Base-by-base conservation (phyloP, 1,140 invertebrate genomes). In the Galendromus occidentalis region DNA sequence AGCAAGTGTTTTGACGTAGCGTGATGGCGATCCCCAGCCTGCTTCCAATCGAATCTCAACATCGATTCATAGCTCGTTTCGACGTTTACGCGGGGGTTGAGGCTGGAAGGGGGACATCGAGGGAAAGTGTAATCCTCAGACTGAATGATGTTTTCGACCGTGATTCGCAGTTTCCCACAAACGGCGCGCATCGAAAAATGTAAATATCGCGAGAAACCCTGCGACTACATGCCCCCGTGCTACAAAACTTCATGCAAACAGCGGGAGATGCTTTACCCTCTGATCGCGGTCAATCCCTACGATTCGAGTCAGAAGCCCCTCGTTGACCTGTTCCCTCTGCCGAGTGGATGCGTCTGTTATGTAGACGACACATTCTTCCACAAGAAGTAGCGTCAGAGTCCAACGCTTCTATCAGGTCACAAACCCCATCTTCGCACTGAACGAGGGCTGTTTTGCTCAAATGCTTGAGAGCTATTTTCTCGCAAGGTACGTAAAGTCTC, bases 231-330 rank as follows among this genome's bases (percentile, higher is more conserved):
- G 51, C 51, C 51, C 17, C 51, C 51, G 33, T 59, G 51, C 22
- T 59, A 59, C 51, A 59, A 59, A 22, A 59, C 51, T 17, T 25
- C 51, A 12, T 59, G 51, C 22, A 59, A 59, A 59, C 51, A 59
- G 33, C 51, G 51, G 4, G 51, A 59, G 51, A 59, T 59, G 51
- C 51, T 59, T 2, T 59, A 59, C 51, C 51, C 51, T 25, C 22
- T 59, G 2, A 59, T 59, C 22, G 51, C 51, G 22, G 51, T 59
- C 1, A 59, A 59, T 9, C 51, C 51, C 17, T 59, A 59, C 20
- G 51, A 59, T 22, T 22, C 22, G 25, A 25, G 51, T 25, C 51
- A 59, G 20, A 59, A 59, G 22, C 51, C 51, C 14, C 22, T 59
- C 12, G 22, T 59, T 1, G 51, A 59, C 25, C 22, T 59, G 12